phyloP scores from a whole-genome alignment of 2,888 invertebrate species.

The Erebia epiphron region DNA sequence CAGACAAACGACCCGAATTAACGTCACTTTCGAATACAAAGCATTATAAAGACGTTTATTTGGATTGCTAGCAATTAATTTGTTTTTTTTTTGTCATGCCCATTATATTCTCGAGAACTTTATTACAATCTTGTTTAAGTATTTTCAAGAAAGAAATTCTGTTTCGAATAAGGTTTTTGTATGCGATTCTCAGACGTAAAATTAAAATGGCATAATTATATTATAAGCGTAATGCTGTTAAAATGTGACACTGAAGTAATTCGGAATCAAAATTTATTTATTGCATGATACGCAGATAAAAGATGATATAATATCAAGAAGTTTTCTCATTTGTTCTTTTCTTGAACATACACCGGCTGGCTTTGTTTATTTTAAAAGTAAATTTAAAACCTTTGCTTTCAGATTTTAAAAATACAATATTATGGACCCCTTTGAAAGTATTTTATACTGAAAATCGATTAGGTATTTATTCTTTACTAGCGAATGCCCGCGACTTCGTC shows the following conservation, averaged over 20 bases:
- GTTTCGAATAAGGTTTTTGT: not conserved
- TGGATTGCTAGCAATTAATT: slow-evolving; percentile 15
- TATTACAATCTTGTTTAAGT: not conserved
- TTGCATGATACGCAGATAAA: no score
- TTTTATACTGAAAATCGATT: no score
- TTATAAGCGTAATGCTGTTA: not conserved
- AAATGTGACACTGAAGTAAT: not conserved
- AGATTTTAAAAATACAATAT: no score
- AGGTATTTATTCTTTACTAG: no score
- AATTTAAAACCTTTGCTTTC: no score
- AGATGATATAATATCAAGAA: no score
- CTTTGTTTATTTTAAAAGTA: no score
- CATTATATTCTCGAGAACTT: slow-evolving; percentile 1
- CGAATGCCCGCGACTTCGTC: no score
- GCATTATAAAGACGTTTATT: slow-evolving; percentile 22
- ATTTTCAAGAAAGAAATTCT: not conserved
- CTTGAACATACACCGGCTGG: no score
- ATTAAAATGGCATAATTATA: not conserved
- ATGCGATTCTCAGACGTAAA: not conserved
- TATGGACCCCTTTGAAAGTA: no score
- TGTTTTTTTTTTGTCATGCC: slow-evolving; percentile 13
- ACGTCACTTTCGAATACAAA: slow-evolving; percentile 29
- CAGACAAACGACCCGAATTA: slow-evolving; percentile 31
- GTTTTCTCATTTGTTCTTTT: no score
- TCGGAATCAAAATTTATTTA: no score